phyloP scores from a whole-genome alignment of 2,113 vertebrate genomes.

The Pungitius pungitius region DNA sequence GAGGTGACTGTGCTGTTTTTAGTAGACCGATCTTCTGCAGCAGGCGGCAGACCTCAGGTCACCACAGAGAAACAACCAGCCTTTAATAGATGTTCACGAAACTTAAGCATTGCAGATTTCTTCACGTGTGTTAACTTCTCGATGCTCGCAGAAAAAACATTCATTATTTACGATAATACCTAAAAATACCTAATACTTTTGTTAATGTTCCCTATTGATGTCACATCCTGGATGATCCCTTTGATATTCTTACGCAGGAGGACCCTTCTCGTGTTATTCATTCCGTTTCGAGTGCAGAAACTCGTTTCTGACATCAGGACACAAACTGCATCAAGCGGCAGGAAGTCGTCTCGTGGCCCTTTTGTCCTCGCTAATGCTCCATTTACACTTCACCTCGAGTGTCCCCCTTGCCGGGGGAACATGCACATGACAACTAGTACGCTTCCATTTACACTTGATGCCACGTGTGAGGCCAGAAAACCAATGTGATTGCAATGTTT shows the following conservation, averaged over 20 bases:
- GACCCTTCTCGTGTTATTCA: neutral
- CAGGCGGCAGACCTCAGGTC: neutral
- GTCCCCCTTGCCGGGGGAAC: neutral
- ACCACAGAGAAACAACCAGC: neutral
- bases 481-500: neutral
- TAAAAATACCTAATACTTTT: too few relatives aligned
- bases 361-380: neutral
- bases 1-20: neutral
- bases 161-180: too few relatives aligned
- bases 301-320: neutral
- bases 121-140: too few relatives aligned
- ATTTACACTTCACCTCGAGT: neutral
- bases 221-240: too few relatives aligned
- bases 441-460: neutral
- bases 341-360: neutral
- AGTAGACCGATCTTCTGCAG: neutral
- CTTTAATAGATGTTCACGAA: neutral
- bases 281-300: neutral
- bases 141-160: too few relatives aligned
- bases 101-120: neutral
- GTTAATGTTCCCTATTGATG: too few relatives aligned
- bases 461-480: neutral
- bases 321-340: neutral
- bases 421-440: neutral
- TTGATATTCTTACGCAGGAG: constrained; percentile 14